phyloP scores from a whole-genome alignment of 2,888 invertebrate species.

The Dendrolimus pini region DNA sequence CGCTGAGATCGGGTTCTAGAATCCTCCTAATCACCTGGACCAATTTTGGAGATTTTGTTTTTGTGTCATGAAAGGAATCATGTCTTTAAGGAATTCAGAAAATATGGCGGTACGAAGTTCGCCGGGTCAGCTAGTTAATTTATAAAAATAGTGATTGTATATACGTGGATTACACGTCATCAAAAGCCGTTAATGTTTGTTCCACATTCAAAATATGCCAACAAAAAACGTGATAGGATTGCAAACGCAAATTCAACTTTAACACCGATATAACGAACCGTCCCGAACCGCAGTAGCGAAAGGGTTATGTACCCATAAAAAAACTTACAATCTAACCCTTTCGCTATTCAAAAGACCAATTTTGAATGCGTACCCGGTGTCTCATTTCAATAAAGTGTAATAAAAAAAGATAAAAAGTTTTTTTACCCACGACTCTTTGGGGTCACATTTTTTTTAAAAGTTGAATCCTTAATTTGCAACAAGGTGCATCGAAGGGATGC shows the following conservation, averaged over 20 bases:
- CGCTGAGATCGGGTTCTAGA: too few species aligned
- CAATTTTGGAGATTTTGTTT: too few species aligned
- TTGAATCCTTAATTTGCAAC: conserved; percentile 75
- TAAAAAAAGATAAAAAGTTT: conserved; percentile 62
- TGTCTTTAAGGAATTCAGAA: too few species aligned
- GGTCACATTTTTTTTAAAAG: conserved; percentile 64
- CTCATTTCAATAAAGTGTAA: conserved; percentile 73
- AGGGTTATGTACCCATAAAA: conserved; percentile 43
- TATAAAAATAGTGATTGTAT: background rate
- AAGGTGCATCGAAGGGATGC: conserved; percentile 70
- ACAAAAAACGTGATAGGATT: conserved; percentile 16
- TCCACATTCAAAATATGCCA: conserved; percentile 8
- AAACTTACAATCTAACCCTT: conserved; percentile 57
- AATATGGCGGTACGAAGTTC: too few species aligned
- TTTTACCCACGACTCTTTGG: conserved; percentile 72
- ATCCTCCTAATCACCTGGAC: too few species aligned
- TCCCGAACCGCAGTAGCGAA: conserved; percentile 56
- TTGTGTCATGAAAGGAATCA: too few species aligned
- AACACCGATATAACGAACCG: conserved; percentile 65
- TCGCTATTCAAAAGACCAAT: conserved; percentile 61
- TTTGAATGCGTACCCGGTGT: conserved; percentile 72
- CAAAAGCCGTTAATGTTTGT: background rate
- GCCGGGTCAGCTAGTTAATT: too few species aligned
- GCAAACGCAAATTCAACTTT: conserved; percentile 56
- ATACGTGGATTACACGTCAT: background rate